A percentile compares a stretch with the other conserved stretches of the same genome.
phyloP scores from a whole-genome alignment of 2,113 vertebrate genomes.

The Gymnogyps californianus region DNA sequence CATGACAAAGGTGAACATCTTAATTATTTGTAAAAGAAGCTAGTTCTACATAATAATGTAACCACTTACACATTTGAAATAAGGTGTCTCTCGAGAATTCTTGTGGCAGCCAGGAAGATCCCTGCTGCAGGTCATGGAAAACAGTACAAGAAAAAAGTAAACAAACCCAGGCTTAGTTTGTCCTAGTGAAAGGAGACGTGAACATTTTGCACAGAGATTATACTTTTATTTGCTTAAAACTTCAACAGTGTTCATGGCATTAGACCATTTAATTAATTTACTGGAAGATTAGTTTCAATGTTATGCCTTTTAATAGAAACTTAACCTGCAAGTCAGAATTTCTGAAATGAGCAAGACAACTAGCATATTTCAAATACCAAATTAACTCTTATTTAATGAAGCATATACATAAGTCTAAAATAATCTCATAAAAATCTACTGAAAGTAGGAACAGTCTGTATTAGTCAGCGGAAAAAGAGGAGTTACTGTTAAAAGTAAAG shows the following conservation, averaged over 20 bases:
- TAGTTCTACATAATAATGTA: background rate
- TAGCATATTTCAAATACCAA: background rate
- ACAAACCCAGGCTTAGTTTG: background rate
- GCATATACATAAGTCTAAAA: background rate
- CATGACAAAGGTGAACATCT: background rate
- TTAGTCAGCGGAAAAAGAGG: background rate
- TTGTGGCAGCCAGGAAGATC: background rate
- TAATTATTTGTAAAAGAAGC: background rate
- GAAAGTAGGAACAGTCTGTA: background rate
- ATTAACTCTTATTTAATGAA: background rate
- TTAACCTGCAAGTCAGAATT: slow-evolving; percentile 9
- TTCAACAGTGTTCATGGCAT: background rate
- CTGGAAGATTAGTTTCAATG: slow-evolving; percentile 26
- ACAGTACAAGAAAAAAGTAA: background rate
- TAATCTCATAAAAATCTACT: background rate
- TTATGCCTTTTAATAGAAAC: background rate
- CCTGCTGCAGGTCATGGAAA: background rate
- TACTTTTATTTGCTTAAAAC: slow-evolving; percentile 44
- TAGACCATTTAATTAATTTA: slow-evolving; percentile 34
- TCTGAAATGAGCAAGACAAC: background rate
- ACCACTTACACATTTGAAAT: background rate
- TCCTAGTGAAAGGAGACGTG: background rate
- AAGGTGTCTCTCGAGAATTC: background rate
- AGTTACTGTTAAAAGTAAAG: background rate
- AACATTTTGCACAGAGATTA: slow-evolving; percentile 21